These are phyloP conservation scores for Folsomia candida DNA, from an alignment of 2,888 invertebrate species.

Conservation along the genomic window DNA sequence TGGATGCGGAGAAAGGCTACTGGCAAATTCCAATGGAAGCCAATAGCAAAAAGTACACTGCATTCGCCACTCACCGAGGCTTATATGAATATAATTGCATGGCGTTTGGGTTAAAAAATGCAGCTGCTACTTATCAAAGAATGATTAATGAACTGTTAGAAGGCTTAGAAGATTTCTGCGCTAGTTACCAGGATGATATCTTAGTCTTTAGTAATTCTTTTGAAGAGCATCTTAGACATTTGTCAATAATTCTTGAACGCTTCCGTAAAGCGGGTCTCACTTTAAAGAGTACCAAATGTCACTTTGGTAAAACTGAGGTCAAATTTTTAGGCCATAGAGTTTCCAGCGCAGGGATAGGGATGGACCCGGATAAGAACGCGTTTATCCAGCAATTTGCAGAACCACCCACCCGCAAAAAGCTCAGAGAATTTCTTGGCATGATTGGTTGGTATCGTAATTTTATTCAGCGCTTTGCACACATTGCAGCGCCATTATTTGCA, in stretches of 20 bases:
- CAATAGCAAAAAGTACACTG: constrained; percentile 13
- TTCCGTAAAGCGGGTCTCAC: constrained; percentile 22
- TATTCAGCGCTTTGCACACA: constrained; percentile 28
- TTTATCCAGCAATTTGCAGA: constrained; percentile 21
- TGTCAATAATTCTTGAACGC: constrained; percentile 35
- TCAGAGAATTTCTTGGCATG: constrained; percentile 29
- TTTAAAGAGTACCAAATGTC: constrained; percentile 28
- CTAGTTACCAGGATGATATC: constrained; percentile 39
- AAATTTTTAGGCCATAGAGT: constrained; percentile 30
- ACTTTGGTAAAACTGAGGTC: constrained; percentile 19
- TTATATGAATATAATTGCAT: constrained; percentile 11
- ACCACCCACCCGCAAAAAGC: constrained; percentile 23
- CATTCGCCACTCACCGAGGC: constrained; percentile 13
- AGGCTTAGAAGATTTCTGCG: constrained; percentile 4
- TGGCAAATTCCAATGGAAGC: constrained; percentile 18
- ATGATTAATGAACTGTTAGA: constrained; percentile 10
- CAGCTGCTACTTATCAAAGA: constrained; percentile 14
- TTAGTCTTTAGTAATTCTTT: constrained; percentile 47
- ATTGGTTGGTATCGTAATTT: constrained; percentile 43
- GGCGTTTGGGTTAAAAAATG: constrained; percentile 19
- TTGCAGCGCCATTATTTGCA: constrained; percentile 26
- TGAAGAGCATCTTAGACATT: constrained; percentile 34
- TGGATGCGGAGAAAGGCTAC: constrained; percentile 32
- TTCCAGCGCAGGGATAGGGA: constrained; percentile 16
- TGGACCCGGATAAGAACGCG: constrained; percentile 24